A percentile compares a stretch with the other conserved stretches of the same genome.
phyloP scores from a whole-genome alignment of 2,888 invertebrate species.

The Kuschelorhynchus macadamiae region DNA sequence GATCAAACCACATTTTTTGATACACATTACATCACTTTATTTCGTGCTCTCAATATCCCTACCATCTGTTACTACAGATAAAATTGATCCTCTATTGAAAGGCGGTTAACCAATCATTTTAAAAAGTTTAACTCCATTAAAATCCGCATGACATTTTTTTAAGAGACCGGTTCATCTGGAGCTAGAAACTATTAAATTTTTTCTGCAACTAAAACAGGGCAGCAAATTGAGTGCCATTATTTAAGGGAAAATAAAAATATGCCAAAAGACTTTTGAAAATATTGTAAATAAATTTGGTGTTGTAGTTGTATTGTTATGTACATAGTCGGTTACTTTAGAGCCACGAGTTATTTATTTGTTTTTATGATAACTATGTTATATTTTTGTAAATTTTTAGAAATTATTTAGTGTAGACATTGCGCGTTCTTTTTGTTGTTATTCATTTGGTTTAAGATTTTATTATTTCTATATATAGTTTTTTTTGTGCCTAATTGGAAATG shows the following conservation, averaged over 20 bases:
- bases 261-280: conserved; percentile 63
- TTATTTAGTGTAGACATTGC: conserved; percentile 56
- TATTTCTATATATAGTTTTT: background rate
- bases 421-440: conserved; percentile 26
- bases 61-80: no score
- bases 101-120: no score
- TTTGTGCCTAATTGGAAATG: no score
- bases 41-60: no score
- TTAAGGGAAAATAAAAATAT: conserved; percentile 54
- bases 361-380: conserved; percentile 44
- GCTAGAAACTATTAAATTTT: background rate
- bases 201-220: conserved; percentile 21
- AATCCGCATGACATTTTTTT: no score
- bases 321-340: conserved; percentile 64
- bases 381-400: conserved; percentile 65
- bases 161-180: background rate
- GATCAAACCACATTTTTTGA: no score
- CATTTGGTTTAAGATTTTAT: conserved; percentile 7
- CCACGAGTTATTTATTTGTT: conserved; percentile 67
- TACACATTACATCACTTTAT: no score
- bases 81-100: no score
- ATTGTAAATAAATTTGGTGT: conserved; percentile 64
- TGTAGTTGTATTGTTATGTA: conserved; percentile 70
- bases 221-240: conserved; percentile 63
- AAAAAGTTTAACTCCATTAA: no score